Percentiles rank a stretch among this genome's conserved stretches.
phyloP scores from a whole-genome alignment of 2,113 vertebrate genomes.

The Stegostoma tigrinum region DNA sequence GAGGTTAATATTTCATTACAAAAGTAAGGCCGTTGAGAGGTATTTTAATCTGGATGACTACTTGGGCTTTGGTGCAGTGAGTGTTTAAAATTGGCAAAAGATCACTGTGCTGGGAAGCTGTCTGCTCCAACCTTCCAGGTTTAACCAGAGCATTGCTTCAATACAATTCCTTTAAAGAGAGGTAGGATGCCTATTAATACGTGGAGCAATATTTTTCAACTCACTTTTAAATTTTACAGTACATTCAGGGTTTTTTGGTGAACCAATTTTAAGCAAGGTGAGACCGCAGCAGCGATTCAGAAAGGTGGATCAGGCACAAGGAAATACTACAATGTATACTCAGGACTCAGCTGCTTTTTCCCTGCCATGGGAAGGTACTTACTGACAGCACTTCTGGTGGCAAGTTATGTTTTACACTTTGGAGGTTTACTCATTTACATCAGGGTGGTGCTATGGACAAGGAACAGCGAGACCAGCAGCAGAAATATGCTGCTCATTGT shows the following conservation, averaged over 20 bases:
- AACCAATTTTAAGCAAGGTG: background rate
- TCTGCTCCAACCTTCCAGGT: background rate
- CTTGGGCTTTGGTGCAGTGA: background rate
- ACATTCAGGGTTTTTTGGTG: background rate
- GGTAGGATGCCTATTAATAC: background rate
- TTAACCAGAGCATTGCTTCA: background rate
- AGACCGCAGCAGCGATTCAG: background rate
- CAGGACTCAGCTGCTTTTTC: background rate
- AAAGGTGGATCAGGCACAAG: background rate
- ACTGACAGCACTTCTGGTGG: background rate
- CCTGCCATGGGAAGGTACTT: background rate
- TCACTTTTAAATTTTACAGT: background rate
- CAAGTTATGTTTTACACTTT: background rate
- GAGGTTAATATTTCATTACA: background rate
- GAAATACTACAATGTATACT: background rate
- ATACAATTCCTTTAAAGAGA: background rate
- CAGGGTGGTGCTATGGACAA: background rate
- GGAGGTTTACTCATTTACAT: too few relatives aligned
- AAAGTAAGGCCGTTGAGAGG: background rate
- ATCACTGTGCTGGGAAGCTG: background rate
- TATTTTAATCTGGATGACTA: background rate
- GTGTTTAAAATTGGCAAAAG: background rate
- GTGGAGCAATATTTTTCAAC: background rate
- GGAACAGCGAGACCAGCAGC: background rate
- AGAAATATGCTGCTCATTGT: background rate